phyloP scores from a whole-genome alignment of 2,797 vertebrate genomes.

The Sebastes glaucus region DNA sequence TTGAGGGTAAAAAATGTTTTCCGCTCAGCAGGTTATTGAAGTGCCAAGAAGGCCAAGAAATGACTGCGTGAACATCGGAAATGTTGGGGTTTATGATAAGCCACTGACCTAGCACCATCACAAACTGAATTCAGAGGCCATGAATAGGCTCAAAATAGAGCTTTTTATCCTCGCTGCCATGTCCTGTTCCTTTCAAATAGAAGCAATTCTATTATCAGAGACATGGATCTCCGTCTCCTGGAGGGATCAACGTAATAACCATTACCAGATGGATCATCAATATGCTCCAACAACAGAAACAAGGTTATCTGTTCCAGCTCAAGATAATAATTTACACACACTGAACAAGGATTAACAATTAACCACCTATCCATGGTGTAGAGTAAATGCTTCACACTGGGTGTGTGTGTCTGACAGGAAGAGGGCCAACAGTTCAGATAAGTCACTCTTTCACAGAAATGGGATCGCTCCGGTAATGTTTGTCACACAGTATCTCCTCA shows the following conservation, averaged over 20 bases:
- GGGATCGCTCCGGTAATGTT: background rate
- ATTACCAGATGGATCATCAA: conserved; percentile 1
- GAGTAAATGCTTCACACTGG: conserved; percentile 21
- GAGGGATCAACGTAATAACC: conserved; percentile 11
- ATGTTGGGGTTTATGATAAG: background rate
- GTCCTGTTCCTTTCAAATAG: conserved; percentile 31
- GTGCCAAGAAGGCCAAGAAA: background rate
- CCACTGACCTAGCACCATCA: background rate
- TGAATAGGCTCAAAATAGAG: conserved; percentile 25
- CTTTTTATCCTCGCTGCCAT: conserved; percentile 5
- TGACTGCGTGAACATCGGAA: background rate
- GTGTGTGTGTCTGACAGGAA: background rate
- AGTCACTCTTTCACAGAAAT: conserved; percentile 23
- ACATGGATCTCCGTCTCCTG: conserved; percentile 21
- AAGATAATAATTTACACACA: conserved; percentile 56
- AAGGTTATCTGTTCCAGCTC: background rate
- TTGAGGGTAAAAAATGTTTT: conserved; percentile 2
- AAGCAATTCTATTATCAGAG: conserved; percentile 24
- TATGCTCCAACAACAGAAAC: background rate
- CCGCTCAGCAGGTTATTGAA: background rate
- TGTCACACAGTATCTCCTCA: background rate
- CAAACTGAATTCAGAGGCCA: conserved; percentile 19
- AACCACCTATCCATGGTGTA: conserved; percentile 27
- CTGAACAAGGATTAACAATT: conserved; percentile 64
- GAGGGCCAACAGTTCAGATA: background rate